Evolutionary conservation across 2,888 invertebrate species (phyloP).

Genomic region (Globia sparganii): DNA sequence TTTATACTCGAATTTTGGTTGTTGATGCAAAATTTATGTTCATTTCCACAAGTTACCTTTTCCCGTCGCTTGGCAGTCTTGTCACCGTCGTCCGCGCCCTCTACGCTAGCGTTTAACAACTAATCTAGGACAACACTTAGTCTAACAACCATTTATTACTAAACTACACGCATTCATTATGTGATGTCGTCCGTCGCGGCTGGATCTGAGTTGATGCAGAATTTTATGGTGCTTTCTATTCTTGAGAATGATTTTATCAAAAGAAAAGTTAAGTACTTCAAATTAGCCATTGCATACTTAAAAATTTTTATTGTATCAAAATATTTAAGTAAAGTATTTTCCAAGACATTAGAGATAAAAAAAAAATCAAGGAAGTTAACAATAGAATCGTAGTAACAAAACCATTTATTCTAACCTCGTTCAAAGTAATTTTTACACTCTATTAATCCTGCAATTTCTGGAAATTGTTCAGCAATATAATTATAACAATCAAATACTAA

Average conservation of each 20-base stretch:
- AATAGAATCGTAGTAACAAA: neutral
- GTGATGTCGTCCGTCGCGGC: conserved; percentile 30
- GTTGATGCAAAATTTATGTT: conserved; percentile 47
- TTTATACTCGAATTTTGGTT: conserved; percentile 23
- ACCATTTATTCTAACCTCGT: neutral
- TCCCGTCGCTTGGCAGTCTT: conserved; percentile 78
- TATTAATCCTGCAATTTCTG: neutral
- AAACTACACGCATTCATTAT: conserved; percentile 54
- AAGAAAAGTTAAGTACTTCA: neutral
- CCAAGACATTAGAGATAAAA: neutral
- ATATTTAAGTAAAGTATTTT: neutral
- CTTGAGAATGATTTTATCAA: neutral
- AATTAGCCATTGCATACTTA: neutral
- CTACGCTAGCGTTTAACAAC: conserved; percentile 81
- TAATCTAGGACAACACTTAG: conserved; percentile 74
- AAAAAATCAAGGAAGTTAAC: neutral
- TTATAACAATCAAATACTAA: no score
- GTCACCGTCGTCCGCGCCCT: conserved; percentile 73
- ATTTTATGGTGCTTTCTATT: conserved; percentile 11
- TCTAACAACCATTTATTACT: conserved; percentile 62
- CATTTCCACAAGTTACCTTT: conserved; percentile 38
- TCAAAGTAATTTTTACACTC: neutral
- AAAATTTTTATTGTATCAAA: neutral
- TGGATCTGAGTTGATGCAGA: conserved; percentile 37
- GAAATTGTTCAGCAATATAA: neutral